Evolutionary conservation across 2,113 vertebrate species (phyloP).

Genomic region (Hipposideros armiger): DNA sequence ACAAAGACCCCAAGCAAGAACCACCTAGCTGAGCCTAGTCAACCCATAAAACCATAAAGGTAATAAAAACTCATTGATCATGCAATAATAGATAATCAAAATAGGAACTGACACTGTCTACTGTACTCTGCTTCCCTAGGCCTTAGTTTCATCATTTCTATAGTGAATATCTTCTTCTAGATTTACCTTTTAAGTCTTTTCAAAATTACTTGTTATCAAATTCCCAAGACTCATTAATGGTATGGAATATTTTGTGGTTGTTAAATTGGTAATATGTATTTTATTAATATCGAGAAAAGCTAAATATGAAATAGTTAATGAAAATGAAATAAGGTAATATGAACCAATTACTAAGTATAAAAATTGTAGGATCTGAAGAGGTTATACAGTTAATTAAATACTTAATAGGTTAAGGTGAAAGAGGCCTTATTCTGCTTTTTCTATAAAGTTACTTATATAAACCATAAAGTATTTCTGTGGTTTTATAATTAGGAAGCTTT

Average conservation of each 20-base stretch:
- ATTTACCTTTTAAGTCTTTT: not conserved
- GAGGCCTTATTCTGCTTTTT: not conserved
- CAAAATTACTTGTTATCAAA: not conserved
- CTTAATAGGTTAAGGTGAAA: not conserved
- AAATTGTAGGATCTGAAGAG: not conserved
- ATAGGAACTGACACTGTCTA: not conserved
- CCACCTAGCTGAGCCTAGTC: not conserved
- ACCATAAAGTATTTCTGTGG: constrained; percentile 5
- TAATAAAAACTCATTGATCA: not conserved
- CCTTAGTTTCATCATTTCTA: not conserved
- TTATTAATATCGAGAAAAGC: not conserved
- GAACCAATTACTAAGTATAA: not conserved
- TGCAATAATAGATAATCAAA: not conserved
- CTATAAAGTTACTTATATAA: not conserved
- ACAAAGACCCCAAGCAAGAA: not conserved
- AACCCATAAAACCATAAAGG: not conserved
- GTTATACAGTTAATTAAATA: not conserved
- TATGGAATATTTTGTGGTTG: not conserved
- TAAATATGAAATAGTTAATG: constrained; percentile 26
- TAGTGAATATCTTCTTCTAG: not conserved
- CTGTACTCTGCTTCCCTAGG: not conserved
- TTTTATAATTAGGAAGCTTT: constrained; percentile 9
- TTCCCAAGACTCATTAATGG: not conserved
- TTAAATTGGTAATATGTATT: not conserved
- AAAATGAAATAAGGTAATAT: not conserved